phyloP scores from a whole-genome alignment of 2,797 vertebrate species.

The Calcarius lapponicus region DNA sequence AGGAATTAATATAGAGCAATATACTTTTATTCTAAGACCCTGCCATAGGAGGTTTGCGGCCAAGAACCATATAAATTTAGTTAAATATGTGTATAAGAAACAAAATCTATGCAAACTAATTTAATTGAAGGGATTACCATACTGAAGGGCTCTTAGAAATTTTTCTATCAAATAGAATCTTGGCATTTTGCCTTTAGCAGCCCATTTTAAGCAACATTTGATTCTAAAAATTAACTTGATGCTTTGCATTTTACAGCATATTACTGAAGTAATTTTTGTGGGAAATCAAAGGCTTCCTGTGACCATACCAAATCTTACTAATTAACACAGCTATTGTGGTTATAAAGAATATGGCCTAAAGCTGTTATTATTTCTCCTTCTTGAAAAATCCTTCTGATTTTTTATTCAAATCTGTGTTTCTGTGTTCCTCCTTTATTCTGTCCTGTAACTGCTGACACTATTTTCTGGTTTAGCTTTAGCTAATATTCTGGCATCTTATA shows the following conservation, averaged over 20 bases:
- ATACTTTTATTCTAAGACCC: neutral
- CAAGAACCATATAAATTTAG: neutral
- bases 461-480: slow-evolving; percentile 5
- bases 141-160: neutral
- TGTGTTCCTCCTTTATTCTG: neutral
- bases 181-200: slow-evolving; percentile 9
- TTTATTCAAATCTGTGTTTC: neutral
- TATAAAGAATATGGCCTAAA: neutral
- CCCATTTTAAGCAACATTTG: neutral
- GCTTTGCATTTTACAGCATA: neutral
- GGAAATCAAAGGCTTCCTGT: neutral
- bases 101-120: neutral
- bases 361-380: neutral
- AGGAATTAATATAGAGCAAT: neutral
- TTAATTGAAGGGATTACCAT: neutral
- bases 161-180: neutral
- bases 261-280: neutral
- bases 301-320: neutral
- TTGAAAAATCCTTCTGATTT: neutral
- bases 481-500: neutral
- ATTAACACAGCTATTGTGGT: neutral
- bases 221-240: neutral
- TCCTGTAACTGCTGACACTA: neutral
- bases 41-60: neutral
- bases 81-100: neutral